Conservation (phyloP, 2,113 vertebrate species). For the Gnathonemus longibarbis region DNA sequence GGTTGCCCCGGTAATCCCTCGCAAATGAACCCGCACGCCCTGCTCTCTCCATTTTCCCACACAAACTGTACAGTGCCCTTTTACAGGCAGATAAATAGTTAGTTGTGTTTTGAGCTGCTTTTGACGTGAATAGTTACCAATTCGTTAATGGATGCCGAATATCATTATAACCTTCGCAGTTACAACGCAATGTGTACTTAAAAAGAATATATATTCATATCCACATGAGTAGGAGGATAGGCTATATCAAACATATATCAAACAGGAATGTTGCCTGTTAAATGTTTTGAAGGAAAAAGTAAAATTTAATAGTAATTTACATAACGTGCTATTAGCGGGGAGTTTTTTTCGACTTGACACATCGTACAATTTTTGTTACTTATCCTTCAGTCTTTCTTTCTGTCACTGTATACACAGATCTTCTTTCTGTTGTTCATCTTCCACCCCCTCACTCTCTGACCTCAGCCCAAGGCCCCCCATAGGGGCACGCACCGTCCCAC, state of each 20-base stretch:
- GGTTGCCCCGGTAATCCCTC: not conserved
- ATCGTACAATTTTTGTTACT: not conserved
- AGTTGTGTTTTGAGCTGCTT: not conserved
- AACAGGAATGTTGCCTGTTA: not conserved
- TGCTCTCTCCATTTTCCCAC: not conserved
- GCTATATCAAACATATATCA: not conserved
- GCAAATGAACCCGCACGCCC: not conserved
- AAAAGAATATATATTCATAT: not conserved
- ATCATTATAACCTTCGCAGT: not conserved
- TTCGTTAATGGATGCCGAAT: not conserved
- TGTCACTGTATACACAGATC: not conserved
- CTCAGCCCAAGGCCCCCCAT: not conserved
- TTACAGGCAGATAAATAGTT: not conserved
- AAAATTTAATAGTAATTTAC: not conserved
- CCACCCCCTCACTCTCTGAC: constrained; percentile 13
- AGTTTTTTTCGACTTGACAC: not conserved
- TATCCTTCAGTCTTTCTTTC: not conserved
- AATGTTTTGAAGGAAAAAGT: not conserved
- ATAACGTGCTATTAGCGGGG: not conserved
- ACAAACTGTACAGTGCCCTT: not conserved
- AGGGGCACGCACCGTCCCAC: not conserved
- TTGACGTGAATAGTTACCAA: not conserved
- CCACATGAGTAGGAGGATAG: not conserved
- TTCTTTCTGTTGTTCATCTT: not conserved
- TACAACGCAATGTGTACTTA: not conserved